Evolutionary conservation across 2,113 vertebrate species (phyloP), one percentile per base, ranked within the genome.

Genomic region (Trematocara stigmaticum): DNA sequence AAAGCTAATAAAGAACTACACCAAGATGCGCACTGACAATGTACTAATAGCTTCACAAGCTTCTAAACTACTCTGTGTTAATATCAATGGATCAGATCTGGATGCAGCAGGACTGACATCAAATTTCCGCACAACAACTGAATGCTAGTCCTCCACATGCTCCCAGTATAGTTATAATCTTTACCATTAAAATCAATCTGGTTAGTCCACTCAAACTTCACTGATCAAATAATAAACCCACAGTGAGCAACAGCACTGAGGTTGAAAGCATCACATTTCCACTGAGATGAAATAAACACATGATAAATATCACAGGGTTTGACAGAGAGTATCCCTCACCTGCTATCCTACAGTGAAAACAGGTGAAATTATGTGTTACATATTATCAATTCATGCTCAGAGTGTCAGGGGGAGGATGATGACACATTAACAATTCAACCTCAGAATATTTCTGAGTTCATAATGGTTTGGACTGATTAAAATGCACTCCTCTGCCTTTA

Each of bases 61-160:
- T 89, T 83, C 51, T 47, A 82, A 82, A 87, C 82, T n/a, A 88
- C 71, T 84, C 74, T 47, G 53, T 83, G 66, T 81, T 2, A 20
- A 56, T 51, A 74, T 56, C 0, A 84, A 79, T 40, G 1, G 7
- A 40, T 26, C 71, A 69, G 78, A 49, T 18, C 40, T 76, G 16
- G 57, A 84, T 34, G 40, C 71, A 26, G 56, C 64, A 85, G 64
- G 55, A 23, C 1, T 56, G 78, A 47, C 23, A 3, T 56, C 38
- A 11, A 13, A 64, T 47, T 11, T 83, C 20, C 42, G 31, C 66
- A 81, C 3, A 3, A 47, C 9, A 56, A 71, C 23, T 71, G 40
- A 45, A 45, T 16, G 7, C 66, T 71, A 45, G 38, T 71, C 20
- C 20, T 45, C 66, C 66, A 26, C 38, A 16, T 10, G 7, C 3